These are phyloP conservation scores for Macaria liturata DNA, from an alignment of 2,888 invertebrate species.

Conservation along the genomic window DNA sequence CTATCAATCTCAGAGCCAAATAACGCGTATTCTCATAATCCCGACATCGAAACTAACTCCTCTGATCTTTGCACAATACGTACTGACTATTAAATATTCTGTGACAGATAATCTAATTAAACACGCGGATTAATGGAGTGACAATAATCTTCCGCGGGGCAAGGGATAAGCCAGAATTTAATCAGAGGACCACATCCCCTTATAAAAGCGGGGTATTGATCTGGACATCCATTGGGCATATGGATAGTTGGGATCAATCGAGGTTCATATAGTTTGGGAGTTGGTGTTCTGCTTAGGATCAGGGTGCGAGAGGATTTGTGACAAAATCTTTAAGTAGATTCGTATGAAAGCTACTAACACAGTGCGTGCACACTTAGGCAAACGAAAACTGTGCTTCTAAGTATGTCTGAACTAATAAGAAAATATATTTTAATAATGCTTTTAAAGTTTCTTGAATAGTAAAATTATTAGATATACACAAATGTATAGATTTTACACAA, in stretches of 20 bases:
- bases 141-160: conserved; percentile 75
- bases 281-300: too few species aligned
- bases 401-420: too few species aligned
- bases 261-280: background rate
- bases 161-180: conserved; percentile 75
- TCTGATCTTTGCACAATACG: conserved; percentile 29
- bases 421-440: too few species aligned
- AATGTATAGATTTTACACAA: too few species aligned
- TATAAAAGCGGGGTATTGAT: conserved; percentile 42
- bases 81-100: too few species aligned
- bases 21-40: conserved; percentile 34
- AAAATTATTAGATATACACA: too few species aligned
- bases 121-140: conserved; percentile 76
- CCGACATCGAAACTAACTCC: conserved; percentile 31
- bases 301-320: too few species aligned
- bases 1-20: conserved; percentile 36
- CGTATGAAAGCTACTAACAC: too few species aligned
- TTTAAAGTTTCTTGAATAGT: too few species aligned
- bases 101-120: conserved; percentile 63
- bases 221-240: conserved; percentile 19
- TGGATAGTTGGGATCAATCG: conserved; percentile 14
- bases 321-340: too few species aligned
- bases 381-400: too few species aligned
- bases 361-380: too few species aligned
- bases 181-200: conserved; percentile 65